Evolutionary conservation across 2,888 invertebrate genomes (phyloP), one percentile per base, ranked within the genome.

Genomic region (Cryptocheilus praepositus): DNA sequence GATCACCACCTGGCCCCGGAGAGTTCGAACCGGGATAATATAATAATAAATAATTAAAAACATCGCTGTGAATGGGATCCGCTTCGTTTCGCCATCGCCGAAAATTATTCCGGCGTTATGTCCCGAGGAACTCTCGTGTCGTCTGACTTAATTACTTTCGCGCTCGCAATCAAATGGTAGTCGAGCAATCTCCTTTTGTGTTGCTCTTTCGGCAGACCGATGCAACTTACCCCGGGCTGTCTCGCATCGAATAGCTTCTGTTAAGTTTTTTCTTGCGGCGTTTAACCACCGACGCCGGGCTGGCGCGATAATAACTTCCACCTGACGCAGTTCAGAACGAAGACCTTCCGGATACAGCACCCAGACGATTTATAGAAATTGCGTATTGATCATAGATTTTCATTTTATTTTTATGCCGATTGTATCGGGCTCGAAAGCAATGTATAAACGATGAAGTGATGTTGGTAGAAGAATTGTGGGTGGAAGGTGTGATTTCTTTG

Each of bases 31-130:
- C 13, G 19, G 21, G n/a, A 22, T 63, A 71, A 65, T 67, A 79
- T 76, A 80, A 81, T 83, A 79, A 86, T 85, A 83, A 85, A 84
- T 85, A 84, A 82, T 80, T 76, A 81, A 78, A 77, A 74, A 68
- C 71, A 67, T 70, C 70, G 54, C 44, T 52, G 49, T 54, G 70
- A 45, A 67, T 44, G 63, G 57, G 70, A 13, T 16, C 4, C 49
- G 49, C 61, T 55, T 46, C 60, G 57, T 58, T 62, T 51, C 62
- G 57, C 36, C 62, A 46, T 18, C 58, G 44, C 18, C 25, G 45
- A 64, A 49, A 18, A 67, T 64, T 67, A 67, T 64, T 67, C 67
- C 18, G 46, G 45, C 5, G 19, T 11, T 11, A 22, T 81, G 73
- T 81, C 82, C 83, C 76, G 79, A 76, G 83, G 83, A 81, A 79